Base-by-base conservation (phyloP, 2,797 vertebrate species). In the Semaprochilodus insignis region DNA sequence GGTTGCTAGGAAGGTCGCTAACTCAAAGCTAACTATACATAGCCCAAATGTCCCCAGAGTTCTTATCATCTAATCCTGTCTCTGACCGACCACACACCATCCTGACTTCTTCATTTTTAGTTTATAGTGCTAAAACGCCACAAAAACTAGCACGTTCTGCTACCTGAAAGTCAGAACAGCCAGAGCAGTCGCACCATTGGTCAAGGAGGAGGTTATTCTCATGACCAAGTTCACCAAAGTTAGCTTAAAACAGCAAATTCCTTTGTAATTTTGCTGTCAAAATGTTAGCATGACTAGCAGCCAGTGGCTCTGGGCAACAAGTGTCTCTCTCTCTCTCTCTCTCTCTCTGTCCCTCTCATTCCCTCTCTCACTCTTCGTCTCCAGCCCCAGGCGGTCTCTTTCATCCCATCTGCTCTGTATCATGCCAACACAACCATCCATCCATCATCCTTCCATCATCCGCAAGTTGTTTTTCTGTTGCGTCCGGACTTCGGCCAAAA, bases 371-470 rank as follows among this genome's bases (percentile, higher is more conserved):
- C 48, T 78, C 70, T 44, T 44, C 40, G 40, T 44, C 40, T 63
- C 17, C 34, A 36, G 4, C 81, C 70, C 77, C 70, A 54, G 65
- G 80, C 71, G 51, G 65, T 76, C 80, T 78, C 78, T 73, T 77
- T 54, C 34, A 59, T 31, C 63, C 83, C 83, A 82, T 87, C 86
- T 87, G 84, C 80, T 87, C 83, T 27, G 34, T 57, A 81, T 80
- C 81, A 77, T 34, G 27, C 52, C 51, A 55, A 81, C 81, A 73
- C 74, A 21, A 48, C 44, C 48, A 71, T 31, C 31, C 60, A 36
- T 77, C 81, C 23, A 69, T 81, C 83, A 82, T 34, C 36, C 78
- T 60, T 71, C 40, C 5, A 17, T 34, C 62, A 13, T 54, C 62
- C 25, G 23, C 14, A 15, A 31, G 25, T 63, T 17, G 14, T 63